phyloP scores from a whole-genome alignment of 2,113 vertebrate species.

The Aphyosemion australe region DNA sequence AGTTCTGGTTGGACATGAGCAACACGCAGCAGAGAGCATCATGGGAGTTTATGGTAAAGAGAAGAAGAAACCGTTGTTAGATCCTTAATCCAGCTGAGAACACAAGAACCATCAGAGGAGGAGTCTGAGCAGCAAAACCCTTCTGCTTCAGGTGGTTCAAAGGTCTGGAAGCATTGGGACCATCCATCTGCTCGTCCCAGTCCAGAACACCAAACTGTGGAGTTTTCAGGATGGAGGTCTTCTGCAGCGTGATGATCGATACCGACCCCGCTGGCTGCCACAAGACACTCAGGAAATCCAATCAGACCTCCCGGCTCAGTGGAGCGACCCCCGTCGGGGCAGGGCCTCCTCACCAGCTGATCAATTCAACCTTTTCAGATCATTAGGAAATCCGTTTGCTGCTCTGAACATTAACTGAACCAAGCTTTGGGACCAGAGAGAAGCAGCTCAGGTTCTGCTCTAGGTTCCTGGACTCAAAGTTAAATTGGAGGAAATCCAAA shows the following conservation, averaged over 20 bases:
- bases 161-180: too few species aligned
- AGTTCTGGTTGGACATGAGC: too few species aligned
- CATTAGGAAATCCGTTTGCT: slow-evolving; percentile 67
- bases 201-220: neutral
- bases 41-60: too few species aligned
- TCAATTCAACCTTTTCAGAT: slow-evolving; percentile 69
- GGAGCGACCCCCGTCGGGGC: too few species aligned
- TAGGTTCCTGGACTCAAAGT: neutral
- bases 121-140: too few species aligned
- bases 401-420: slow-evolving; percentile 66
- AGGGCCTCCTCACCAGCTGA: slow-evolving; percentile 5
- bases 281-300: slow-evolving; percentile 30
- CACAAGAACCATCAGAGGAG: too few species aligned
- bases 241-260: slow-evolving; percentile 17
- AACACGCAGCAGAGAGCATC: too few species aligned
- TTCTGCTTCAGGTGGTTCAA: too few species aligned
- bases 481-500: too few species aligned
- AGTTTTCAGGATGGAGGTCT: too few species aligned
- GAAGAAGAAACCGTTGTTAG: too few species aligned
- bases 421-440: slow-evolving; percentile 21
- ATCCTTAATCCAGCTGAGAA: too few species aligned
- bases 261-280: neutral
- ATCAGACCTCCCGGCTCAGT: slow-evolving; percentile 36
- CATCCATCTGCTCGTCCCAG: neutral
- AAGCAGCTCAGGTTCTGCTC: slow-evolving; percentile 20